phyloP scores from a whole-genome alignment of 2,888 invertebrate species.

The Temnothorax rugatulus region DNA sequence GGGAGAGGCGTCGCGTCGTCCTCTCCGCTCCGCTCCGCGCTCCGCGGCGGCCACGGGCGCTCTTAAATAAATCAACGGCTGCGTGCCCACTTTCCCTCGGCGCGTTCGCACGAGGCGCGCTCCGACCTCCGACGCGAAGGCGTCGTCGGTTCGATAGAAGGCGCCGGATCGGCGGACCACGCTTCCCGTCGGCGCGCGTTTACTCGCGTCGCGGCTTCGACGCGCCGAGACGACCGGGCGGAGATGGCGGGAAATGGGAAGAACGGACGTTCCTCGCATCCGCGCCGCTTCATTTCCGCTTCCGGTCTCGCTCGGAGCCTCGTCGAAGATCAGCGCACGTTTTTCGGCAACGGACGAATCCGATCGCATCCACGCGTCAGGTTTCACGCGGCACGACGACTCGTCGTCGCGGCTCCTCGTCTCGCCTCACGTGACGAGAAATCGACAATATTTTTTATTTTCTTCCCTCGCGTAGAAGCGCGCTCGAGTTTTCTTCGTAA shows the following conservation, averaged over 20 bases:
- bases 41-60: background rate
- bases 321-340: background rate
- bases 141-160: slow-evolving; percentile 75
- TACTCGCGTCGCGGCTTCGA: background rate
- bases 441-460: background rate
- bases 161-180: slow-evolving; percentile 64
- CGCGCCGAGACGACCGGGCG: background rate
- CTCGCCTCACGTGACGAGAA: background rate
- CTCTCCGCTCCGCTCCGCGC: background rate
- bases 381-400: background rate
- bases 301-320: background rate
- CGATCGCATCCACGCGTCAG: background rate
- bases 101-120: slow-evolving; percentile 42
- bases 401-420: no score
- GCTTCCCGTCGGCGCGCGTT: slow-evolving; percentile 44
- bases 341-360: background rate
- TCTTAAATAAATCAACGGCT: slow-evolving; percentile 15
- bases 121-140: slow-evolving; percentile 58
- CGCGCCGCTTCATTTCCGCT: background rate
- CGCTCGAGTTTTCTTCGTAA: background rate
- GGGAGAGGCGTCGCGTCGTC: slow-evolving; percentile 42
- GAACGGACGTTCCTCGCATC: background rate
- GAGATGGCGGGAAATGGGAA: slow-evolving; percentile 43
- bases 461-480: no score
- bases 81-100: background rate